A percentile compares a stretch with the other conserved stretches of the same genome.
These are phyloP conservation scores for Drosophila setosimentum DNA, from an alignment of 2,888 invertebrate genomes.

Conservation along the genomic window DNA sequence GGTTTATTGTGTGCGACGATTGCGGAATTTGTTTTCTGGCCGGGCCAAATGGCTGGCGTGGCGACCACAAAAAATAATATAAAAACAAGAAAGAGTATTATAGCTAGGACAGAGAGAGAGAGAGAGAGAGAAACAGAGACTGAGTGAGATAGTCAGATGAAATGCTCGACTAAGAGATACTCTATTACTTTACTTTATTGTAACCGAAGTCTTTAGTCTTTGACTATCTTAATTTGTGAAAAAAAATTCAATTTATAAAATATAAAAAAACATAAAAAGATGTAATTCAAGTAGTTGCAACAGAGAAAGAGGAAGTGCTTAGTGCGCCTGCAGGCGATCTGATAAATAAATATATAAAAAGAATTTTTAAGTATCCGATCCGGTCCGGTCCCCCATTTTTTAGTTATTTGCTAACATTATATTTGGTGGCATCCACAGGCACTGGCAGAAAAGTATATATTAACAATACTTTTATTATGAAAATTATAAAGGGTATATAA, in stretches of 20 bases:
- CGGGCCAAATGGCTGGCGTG: slow-evolving; percentile 33
- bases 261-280: not conserved
- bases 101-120: not conserved
- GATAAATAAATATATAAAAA: not conserved
- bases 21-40: slow-evolving; percentile 63
- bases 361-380: not conserved
- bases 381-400: no score
- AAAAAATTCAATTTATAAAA: no score
- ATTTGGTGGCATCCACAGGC: no score
- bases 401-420: no score
- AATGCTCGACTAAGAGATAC: not conserved
- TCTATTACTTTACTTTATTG: no score
- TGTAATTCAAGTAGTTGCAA: not conserved
- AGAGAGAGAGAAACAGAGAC: not conserved
- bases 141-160: not conserved
- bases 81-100: slow-evolving; percentile 7
- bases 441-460: not conserved
- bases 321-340: fast-evolving
- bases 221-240: not conserved
- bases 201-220: not conserved
- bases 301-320: not conserved
- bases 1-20: slow-evolving; percentile 80
- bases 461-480: not conserved
- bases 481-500: slow-evolving; percentile 3
- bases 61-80: slow-evolving; percentile 25